Percentiles rank a stretch among this genome's conserved stretches.
phyloP scores from a whole-genome alignment of 92 coral and sea anemone species.

The Chrysogorgia sp. region DNA sequence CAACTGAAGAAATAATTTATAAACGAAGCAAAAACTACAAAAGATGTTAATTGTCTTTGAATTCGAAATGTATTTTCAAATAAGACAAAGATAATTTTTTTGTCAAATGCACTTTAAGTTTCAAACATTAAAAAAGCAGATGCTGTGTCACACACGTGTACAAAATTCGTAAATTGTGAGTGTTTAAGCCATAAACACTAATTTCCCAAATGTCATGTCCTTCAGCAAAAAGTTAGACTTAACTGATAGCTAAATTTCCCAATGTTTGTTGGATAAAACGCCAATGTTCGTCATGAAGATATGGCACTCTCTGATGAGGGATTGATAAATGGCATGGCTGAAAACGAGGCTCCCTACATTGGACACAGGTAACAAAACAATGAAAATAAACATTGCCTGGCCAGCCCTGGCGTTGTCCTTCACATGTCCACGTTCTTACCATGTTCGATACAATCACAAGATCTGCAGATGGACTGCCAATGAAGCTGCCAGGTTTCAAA shows the following conservation, averaged over 20 bases:
- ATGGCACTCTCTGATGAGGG: background rate
- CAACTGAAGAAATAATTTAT: too few species aligned
- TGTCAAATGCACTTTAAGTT: too few species aligned
- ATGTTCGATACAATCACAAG: constrained; percentile 36
- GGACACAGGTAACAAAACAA: background rate
- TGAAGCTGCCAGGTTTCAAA: constrained; percentile 14
- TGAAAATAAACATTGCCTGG: constrained; percentile 15
- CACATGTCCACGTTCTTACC: background rate
- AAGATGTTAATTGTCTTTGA: too few species aligned
- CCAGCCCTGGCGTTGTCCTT: background rate
- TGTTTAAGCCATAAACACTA: too few species aligned
- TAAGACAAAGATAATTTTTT: too few species aligned
- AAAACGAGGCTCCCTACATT: constrained; percentile 3
- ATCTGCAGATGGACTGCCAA: constrained; percentile 16
- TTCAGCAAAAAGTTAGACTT: too few species aligned
- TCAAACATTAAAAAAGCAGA: too few species aligned
- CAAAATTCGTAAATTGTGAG: too few species aligned
- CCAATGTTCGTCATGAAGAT: constrained; percentile 12
- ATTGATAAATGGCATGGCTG: background rate
- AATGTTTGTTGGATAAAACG: background rate
- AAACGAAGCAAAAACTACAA: too few species aligned
- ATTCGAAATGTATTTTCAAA: too few species aligned
- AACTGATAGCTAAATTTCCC: constrained; percentile 9
- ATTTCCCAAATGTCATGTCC: too few species aligned
- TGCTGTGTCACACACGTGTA: too few species aligned